Conservation (phyloP, 2,888 invertebrate species). For the Mythimna lalbum region DNA sequence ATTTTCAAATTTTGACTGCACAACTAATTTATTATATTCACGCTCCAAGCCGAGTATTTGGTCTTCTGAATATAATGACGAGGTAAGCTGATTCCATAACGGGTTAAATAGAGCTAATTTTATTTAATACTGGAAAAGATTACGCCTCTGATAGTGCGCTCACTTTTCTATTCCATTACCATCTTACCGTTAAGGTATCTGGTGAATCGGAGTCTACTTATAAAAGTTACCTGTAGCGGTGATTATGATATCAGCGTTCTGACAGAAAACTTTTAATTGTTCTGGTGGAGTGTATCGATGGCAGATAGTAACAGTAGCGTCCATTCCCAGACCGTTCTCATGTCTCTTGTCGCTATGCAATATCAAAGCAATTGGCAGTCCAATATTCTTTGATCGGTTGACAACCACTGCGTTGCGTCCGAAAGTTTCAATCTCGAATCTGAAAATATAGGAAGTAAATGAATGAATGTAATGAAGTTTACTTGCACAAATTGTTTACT, state of each 20-base stretch:
- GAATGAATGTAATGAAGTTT: not conserved
- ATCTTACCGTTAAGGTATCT: too few relatives aligned
- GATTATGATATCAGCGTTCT: slow-evolving; percentile 95
- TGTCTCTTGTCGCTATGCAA: slow-evolving; percentile 94
- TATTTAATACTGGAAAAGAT: not conserved
- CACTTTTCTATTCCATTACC: not conserved
- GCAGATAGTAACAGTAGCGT: slow-evolving; percentile 97
- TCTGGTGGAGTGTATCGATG: slow-evolving; percentile 96
- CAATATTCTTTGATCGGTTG: slow-evolving; percentile 97
- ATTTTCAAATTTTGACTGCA: too few relatives aligned
- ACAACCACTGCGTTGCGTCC: slow-evolving; percentile 97
- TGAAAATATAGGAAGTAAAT: slow-evolving; percentile 68
- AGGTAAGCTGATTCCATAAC: not conserved
- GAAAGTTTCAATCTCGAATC: slow-evolving; percentile 92
- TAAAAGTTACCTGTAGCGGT: slow-evolving; percentile 92
- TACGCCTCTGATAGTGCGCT: not conserved
- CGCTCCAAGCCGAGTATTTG: not conserved
- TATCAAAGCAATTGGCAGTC: slow-evolving; percentile 96
- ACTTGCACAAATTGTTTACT: not conserved
- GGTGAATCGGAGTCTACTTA: not conserved
- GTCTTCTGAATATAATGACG: not conserved
- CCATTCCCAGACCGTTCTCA: slow-evolving; percentile 93
- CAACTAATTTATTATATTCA: not conserved
- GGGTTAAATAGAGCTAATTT: not conserved
- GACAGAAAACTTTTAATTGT: slow-evolving; percentile 93